Evolutionary conservation across 2,888 invertebrate genomes (phyloP).

Genomic region (Melolontha melolontha): DNA sequence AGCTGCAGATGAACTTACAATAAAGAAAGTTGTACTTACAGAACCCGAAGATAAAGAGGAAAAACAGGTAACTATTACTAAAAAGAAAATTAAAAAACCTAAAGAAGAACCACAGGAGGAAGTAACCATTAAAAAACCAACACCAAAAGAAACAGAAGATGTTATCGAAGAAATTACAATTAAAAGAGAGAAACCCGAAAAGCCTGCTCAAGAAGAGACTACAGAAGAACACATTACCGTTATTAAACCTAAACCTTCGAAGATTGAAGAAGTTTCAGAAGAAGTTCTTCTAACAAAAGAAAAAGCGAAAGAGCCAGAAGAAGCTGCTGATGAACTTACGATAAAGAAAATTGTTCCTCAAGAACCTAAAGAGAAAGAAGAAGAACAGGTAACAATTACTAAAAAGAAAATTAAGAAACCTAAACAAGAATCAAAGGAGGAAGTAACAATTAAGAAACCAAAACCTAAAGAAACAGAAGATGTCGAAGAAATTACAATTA

Average conservation of each 20-base stretch:
- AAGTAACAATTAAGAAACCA: conserved; percentile 55
- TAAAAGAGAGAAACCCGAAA: conserved; percentile 42
- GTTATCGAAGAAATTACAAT: conserved; percentile 36
- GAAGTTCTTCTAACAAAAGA: conserved; percentile 57
- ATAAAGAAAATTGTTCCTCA: conserved; percentile 41
- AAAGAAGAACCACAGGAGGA: conserved; percentile 56
- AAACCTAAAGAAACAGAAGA: conserved; percentile 57
- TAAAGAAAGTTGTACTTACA: conserved; percentile 45
- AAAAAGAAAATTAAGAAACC: conserved; percentile 47
- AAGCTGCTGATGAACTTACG: conserved; percentile 46
- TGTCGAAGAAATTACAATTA: conserved; percentile 50
- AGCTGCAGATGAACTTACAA: conserved; percentile 50
- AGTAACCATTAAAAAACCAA: conserved; percentile 48
- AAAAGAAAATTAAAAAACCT: conserved; percentile 53
- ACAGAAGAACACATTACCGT: conserved; percentile 55
- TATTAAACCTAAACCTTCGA: conserved; percentile 51
- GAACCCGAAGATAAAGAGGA: conserved; percentile 52
- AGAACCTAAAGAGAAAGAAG: conserved; percentile 46
- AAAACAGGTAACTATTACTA: conserved; percentile 49
- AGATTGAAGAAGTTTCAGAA: conserved; percentile 50
- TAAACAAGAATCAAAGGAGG: conserved; percentile 55
- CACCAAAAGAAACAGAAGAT: conserved; percentile 57
- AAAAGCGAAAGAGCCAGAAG: conserved; percentile 57
- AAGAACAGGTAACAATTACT: conserved; percentile 48
- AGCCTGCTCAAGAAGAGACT: conserved; percentile 52